These are phyloP conservation scores for Zaprionus tsacasi DNA, from an alignment of 1,140 invertebrate genomes.

Conservation along the genomic window DNA sequence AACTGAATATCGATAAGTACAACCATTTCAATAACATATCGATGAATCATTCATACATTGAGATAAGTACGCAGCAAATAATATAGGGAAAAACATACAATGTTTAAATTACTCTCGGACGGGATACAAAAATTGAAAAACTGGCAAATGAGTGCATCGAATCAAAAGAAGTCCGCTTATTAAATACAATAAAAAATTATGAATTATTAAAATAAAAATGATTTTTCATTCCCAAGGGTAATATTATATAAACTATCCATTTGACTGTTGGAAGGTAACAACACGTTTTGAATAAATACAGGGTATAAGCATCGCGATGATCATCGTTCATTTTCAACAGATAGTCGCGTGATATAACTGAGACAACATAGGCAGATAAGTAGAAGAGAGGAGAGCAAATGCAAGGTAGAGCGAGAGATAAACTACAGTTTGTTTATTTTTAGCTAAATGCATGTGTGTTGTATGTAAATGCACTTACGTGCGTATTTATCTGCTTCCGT, in stretches of 20 bases:
- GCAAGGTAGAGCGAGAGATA: neutral
- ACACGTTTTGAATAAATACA: neutral
- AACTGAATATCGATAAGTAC: conserved; percentile 5
- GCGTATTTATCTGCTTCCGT: conserved; percentile 57
- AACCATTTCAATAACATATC: neutral
- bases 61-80: neutral
- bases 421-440: conserved; percentile 54
- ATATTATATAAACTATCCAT: too few relatives aligned
- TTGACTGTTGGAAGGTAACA: neutral
- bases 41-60: neutral
- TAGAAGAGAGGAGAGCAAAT: neutral
- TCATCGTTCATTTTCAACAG: neutral
- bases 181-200: too few relatives aligned
- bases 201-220: too few relatives aligned
- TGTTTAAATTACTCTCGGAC: neutral
- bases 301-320: neutral
- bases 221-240: too few relatives aligned
- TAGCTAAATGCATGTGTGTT: conserved; percentile 31
- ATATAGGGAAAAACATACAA: neutral
- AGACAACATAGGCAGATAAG: conserved; percentile 1
- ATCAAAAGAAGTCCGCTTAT: too few relatives aligned
- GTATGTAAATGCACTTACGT: conserved; percentile 37
- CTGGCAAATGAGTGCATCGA: too few relatives aligned
- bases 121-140: too few relatives aligned
- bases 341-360: conserved; percentile 53